Conservation (phyloP, 92 coral and sea anemone species). For the Palythoa caribaeorum region DNA sequence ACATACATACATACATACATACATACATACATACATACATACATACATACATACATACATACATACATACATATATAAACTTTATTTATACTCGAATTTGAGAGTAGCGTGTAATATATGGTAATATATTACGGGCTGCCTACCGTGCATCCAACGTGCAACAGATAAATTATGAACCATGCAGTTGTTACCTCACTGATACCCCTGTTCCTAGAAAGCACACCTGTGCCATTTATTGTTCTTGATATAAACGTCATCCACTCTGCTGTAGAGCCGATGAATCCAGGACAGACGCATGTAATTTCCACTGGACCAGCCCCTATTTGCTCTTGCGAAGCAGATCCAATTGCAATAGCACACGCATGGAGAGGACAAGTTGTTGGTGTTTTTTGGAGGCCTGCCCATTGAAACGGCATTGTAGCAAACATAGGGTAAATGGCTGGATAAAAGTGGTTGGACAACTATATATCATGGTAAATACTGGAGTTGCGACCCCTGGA, state of each 20-base stretch:
- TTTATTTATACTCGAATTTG: too few relatives aligned
- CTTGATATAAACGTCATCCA: slow-evolving; percentile 29
- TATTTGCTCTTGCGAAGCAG: not conserved
- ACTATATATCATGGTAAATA: slow-evolving; percentile 9
- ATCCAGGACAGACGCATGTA: not conserved
- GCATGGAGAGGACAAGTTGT: not conserved
- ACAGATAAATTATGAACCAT: not conserved
- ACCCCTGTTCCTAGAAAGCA: slow-evolving; percentile 11
- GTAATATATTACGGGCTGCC: not conserved
- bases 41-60: too few relatives aligned
- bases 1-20: too few relatives aligned
- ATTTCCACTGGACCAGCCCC: slow-evolving; percentile 19
- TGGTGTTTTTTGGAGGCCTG: not conserved
- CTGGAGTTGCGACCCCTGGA: not conserved
- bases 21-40: too few relatives aligned
- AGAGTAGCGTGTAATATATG: too few relatives aligned
- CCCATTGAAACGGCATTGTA: not conserved
- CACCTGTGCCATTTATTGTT: not conserved
- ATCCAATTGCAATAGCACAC: not conserved
- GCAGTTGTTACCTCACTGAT: slow-evolving; percentile 1
- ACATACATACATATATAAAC: too few relatives aligned
- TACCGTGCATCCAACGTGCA: not conserved
- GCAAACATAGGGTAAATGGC: slow-evolving; percentile 6
- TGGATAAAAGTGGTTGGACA: slow-evolving; percentile 46
- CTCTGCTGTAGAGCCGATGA: slow-evolving; percentile 7